A percentile compares a stretch with the other conserved stretches of the same genome.
phyloP scores from a whole-genome alignment of 2,113 vertebrate genomes.

The Sus scrofa region T2T-Sscrofa CM000826.6:133642001-133642500 shows the following conservation, averaged over 20 bases:
- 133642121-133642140: background rate
- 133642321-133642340: conserved; percentile 60
- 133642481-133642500: background rate
- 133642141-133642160: background rate
- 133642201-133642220: conserved; percentile 68
- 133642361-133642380: conserved; percentile 70
- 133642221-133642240: conserved; percentile 47
- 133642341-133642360: conserved; percentile 76
- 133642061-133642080: background rate
- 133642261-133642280: conserved; percentile 66
- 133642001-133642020: background rate
- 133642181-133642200: background rate
- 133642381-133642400: conserved; percentile 72
- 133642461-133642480: background rate
- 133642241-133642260: conserved; percentile 71
- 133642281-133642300: conserved; percentile 58
- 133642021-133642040: background rate
- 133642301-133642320: conserved; percentile 67
- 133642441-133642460: background rate
- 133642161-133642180: background rate
- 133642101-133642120: conserved; percentile 25
- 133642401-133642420: conserved; percentile 37
- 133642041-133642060: background rate
- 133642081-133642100: background rate
- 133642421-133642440: conserved; percentile 38